phyloP scores from a whole-genome alignment of 2,113 vertebrate genomes.

The Ptilorrhoa leucosticta region DNA sequence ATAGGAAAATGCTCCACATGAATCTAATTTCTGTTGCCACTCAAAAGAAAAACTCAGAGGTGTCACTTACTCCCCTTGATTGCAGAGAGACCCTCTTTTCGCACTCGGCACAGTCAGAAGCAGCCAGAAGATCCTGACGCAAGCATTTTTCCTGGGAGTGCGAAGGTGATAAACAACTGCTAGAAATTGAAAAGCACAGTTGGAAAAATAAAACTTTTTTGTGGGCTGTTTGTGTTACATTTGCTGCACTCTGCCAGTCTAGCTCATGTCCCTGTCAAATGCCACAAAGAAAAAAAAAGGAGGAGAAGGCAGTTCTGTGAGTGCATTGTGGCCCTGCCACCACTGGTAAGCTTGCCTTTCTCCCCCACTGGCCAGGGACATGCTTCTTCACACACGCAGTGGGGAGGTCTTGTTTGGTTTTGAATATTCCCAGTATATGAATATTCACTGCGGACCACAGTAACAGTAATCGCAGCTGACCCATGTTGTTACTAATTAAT shows the following conservation, averaged over 20 bases:
- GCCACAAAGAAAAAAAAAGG: neutral
- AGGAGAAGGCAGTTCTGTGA: neutral
- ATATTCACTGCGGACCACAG: neutral
- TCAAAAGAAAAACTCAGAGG: neutral
- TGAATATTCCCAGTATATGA: neutral
- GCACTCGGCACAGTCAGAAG: neutral
- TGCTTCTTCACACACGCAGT: neutral
- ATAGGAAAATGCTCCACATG: neutral
- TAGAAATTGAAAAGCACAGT: neutral
- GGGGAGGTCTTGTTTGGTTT: conserved; percentile 27
- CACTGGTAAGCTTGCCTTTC: neutral
- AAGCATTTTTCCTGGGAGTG: neutral
- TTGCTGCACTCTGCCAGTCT: neutral
- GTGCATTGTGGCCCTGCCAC: neutral
- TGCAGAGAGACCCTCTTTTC: neutral
- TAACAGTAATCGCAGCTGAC: conserved; percentile 23
- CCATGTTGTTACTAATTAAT: conserved; percentile 46
- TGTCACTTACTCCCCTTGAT: neutral
- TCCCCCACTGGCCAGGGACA: neutral
- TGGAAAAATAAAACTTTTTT: neutral
- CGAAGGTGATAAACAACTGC: neutral
- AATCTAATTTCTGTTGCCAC: neutral
- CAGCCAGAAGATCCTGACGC: neutral
- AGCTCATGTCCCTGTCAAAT: neutral
- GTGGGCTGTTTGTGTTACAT: neutral